Evolutionary conservation across 2,113 vertebrate species (phyloP).

Genomic region (Varanus komodoensis): DNA sequence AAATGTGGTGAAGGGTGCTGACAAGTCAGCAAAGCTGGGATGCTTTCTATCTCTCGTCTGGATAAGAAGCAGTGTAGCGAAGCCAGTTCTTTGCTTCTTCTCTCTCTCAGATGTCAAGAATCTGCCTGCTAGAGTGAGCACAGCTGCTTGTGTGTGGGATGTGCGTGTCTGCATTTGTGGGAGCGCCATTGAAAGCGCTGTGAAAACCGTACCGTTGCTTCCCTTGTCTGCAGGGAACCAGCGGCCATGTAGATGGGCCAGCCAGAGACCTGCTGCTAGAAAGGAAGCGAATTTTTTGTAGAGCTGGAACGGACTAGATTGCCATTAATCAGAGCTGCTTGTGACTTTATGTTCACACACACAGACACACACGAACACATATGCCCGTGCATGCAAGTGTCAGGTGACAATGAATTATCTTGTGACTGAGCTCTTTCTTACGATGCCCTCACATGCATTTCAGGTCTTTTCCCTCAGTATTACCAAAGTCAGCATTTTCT

Average conservation of each 20-base stretch:
- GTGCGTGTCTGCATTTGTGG: background rate
- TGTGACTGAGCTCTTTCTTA: background rate
- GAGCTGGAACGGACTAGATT: too few relatives aligned
- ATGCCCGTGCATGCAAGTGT: background rate
- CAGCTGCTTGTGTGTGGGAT: background rate
- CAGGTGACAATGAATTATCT: too few relatives aligned
- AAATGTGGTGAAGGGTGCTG: background rate
- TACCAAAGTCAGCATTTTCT: background rate
- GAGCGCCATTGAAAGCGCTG: background rate
- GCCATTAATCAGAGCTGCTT: background rate
- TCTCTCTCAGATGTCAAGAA: background rate
- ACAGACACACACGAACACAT: too few relatives aligned
- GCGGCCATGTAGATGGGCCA: background rate
- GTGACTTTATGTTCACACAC: background rate
- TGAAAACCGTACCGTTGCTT: too few relatives aligned
- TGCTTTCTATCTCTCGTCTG: background rate
- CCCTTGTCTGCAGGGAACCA: background rate
- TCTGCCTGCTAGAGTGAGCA: background rate
- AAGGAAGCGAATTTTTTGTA: too few relatives aligned
- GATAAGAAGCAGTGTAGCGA: background rate
- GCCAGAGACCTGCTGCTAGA: background rate
- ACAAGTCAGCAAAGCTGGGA: background rate
- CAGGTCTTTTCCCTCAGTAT: background rate
- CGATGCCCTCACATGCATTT: background rate
- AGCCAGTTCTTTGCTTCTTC: too few relatives aligned